Conservation (phyloP, 2,113 vertebrate genomes). For the Hoplias malabaricus region DNA sequence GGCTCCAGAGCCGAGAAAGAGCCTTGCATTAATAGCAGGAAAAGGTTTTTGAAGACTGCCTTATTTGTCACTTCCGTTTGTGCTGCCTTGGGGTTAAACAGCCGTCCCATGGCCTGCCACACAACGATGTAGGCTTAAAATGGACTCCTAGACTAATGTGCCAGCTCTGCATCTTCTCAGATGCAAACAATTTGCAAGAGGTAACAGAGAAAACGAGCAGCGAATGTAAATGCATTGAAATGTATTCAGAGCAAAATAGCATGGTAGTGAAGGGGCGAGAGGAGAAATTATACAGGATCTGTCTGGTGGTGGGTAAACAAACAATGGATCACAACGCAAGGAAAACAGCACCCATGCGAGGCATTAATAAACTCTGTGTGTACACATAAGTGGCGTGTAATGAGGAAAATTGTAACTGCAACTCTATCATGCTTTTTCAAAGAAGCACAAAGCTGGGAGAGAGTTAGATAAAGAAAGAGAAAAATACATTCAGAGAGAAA, state of each 20-base stretch:
- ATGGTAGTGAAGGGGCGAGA: background rate
- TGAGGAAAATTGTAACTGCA: slow-evolving; percentile 27
- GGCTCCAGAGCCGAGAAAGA: background rate
- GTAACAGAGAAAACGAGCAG: background rate
- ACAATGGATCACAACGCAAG: slow-evolving; percentile 21
- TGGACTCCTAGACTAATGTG: background rate
- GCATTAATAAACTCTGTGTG: slow-evolving; percentile 36
- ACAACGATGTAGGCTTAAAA: background rate
- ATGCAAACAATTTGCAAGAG: slow-evolving; percentile 11
- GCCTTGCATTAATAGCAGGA: background rate
- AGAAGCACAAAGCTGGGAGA: background rate
- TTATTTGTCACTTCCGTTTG: slow-evolving; percentile 7
- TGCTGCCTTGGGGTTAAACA: background rate
- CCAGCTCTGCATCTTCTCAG: background rate
- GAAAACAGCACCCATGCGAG: background rate
- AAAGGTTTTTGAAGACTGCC: slow-evolving; percentile 7
- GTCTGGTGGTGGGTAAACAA: slow-evolving; percentile 41
- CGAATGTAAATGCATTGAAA: slow-evolving; percentile 9
- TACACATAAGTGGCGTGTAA: slow-evolving; percentile 20
- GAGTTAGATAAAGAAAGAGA: background rate
- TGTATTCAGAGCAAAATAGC: slow-evolving; percentile 17
- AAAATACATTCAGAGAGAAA: background rate
- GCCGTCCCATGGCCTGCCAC: background rate
- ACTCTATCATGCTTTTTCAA: slow-evolving; percentile 4
- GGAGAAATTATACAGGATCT: slow-evolving; percentile 26